These are phyloP conservation scores for Hymenopus coronatus DNA, from an alignment of 2,888 invertebrate species.

Conservation along the genomic window DNA sequence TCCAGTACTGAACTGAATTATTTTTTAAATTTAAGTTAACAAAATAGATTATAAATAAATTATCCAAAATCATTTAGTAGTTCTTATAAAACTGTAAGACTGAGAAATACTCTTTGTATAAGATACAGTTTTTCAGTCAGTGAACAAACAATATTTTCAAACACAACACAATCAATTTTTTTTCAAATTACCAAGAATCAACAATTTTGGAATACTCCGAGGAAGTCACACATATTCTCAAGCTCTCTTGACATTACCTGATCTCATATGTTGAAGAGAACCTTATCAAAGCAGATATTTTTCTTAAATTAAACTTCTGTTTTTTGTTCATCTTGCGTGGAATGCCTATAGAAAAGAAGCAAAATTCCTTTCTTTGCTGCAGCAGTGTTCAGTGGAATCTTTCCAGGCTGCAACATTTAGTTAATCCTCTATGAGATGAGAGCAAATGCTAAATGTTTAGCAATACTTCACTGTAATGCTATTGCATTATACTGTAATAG, in stretches of 20 bases:
- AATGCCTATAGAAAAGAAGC: not conserved
- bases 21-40: too few species aligned
- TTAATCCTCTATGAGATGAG: not conserved
- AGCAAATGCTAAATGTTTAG: not conserved
- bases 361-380: not conserved
- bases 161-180: not conserved
- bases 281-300: not conserved
- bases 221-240: not conserved
- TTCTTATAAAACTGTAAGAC: too few species aligned
- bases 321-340: not conserved
- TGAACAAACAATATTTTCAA: not conserved
- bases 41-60: too few species aligned
- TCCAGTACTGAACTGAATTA: too few species aligned
- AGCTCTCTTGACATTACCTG: not conserved
- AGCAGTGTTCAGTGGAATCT: not conserved
- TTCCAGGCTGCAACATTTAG: not conserved
- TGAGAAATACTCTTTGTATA: not conserved
- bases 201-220: not conserved
- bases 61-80: too few species aligned
- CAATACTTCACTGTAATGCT: not conserved
- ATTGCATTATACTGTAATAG: conserved; percentile 57
- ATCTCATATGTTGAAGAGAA: not conserved
- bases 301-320: not conserved
- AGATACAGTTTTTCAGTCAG: not conserved
- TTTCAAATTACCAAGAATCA: not conserved